Evolutionary conservation across 2,113 vertebrate species (phyloP), one percentile per base, ranked within the genome.

Genomic region (Xiphias gladius): DNA sequence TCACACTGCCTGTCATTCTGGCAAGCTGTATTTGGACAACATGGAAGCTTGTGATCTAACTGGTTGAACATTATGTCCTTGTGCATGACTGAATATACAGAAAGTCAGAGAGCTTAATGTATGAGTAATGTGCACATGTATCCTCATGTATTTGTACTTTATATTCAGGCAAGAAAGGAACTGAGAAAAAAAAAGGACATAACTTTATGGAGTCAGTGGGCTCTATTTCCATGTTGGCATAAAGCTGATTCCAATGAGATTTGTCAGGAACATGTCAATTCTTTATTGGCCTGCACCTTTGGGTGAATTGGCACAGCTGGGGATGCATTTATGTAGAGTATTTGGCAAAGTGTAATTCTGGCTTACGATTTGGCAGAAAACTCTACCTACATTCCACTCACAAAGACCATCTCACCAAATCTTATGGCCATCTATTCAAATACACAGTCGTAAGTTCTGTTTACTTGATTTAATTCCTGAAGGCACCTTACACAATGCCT

Each of bases 11-110:
- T 85, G 81, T 89, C 88, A 83, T 55, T 71, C 65, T 68, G 85
- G 28, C 83, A 69, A n/a, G 68, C 86, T 80, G 72, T 86, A 84
- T 89, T 89, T 92, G 89, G 88, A 89, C 89, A 89, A 88, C 90
- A 82, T 14, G 28, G 26, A 62, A 80, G 67, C 71, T 71, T 5
- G 37, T 57, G 79, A 81, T 78, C 80, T 43, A 48, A 77, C 79
- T 63, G 81, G 79, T 48, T 82, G 87, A 76, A 77, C 88, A 83
- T 32, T 67, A 85, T 84, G 86, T 83, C 69, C 86, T 81, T 6
- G 28, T 74, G 66, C 82, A 57, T 81, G 67, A 65, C 54, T 39
- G 61, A 82, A 78, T 67, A 37, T 30, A 83, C 59, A 59, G 52
- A 66, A 39, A 73, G 58, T 58, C 57, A 76, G 26, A 61, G 43